Evolutionary conservation across 1,140 invertebrate species (phyloP).

Genomic region (Drosophila truncata): DNA sequence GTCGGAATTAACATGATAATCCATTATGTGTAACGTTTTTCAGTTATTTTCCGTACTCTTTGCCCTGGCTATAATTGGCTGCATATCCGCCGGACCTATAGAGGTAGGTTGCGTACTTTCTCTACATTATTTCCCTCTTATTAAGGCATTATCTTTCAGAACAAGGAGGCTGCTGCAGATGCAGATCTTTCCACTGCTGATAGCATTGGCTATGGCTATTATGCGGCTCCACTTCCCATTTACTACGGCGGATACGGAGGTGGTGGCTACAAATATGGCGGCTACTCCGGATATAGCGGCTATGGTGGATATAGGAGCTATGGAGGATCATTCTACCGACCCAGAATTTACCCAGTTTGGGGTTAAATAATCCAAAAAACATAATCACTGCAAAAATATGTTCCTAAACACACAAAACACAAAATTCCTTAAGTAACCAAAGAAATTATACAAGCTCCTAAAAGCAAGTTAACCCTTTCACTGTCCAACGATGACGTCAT

Average conservation of each 20-base stretch:
- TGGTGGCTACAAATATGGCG: conserved; percentile 59
- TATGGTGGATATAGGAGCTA: conserved; percentile 52
- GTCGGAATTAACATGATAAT: conserved; percentile 7
- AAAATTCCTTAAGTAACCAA: conserved; percentile 38
- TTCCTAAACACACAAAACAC: conserved; percentile 2
- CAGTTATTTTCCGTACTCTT: conserved; percentile 40
- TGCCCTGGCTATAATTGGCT: conserved; percentile 14
- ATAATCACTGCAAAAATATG: not conserved
- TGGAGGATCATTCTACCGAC: conserved; percentile 54
- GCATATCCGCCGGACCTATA: conserved; percentile 20
- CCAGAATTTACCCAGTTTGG: conserved; percentile 65
- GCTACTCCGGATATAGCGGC: conserved; percentile 25
- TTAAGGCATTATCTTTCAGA: not conserved
- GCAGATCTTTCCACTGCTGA: conserved; percentile 55
- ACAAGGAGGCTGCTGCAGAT: conserved; percentile 6
- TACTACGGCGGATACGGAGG: conserved; percentile 55
- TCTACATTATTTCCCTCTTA: not conserved
- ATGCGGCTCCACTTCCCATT: conserved; percentile 41
- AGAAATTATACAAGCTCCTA: conserved; percentile 39
- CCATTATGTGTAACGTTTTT: conserved; percentile 5
- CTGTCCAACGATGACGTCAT: conserved; percentile 63
- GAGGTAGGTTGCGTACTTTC: conserved; percentile 8
- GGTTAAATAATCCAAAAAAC: conserved; percentile 19
- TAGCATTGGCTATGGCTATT: conserved; percentile 59
- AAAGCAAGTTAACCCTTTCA: conserved; percentile 46